phyloP scores from a whole-genome alignment of 2,113 vertebrate species.

The Rhea pennata region DNA sequence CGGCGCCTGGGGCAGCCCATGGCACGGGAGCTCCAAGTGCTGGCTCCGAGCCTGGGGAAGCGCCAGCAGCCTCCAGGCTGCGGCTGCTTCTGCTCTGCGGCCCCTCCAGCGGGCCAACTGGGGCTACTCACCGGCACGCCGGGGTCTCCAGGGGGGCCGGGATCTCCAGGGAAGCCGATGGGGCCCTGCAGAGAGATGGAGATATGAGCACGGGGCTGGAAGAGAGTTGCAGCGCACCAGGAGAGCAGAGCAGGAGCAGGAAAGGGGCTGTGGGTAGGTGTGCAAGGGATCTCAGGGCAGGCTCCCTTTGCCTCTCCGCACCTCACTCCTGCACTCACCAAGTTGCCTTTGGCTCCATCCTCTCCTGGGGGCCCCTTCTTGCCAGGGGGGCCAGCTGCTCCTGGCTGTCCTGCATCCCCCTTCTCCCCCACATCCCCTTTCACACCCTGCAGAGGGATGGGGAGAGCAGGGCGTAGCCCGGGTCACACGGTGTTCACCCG shows the following conservation, averaged over 20 bases:
- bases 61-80: not conserved
- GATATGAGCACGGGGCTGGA: accelerated
- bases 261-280: too few relatives aligned
- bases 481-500: not conserved
- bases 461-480: not conserved
- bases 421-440: conserved; percentile 91
- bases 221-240: not conserved
- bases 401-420: conserved; percentile 85
- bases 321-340: conserved; percentile 73
- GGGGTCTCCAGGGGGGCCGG: conserved; percentile 84
- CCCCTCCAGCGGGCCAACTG: not conserved
- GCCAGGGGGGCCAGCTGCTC: conserved; percentile 87
- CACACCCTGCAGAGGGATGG: conserved; percentile 76
- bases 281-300: accelerated
- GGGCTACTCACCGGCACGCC: conserved; percentile 79
- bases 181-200: conserved; percentile 78
- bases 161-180: conserved; percentile 84
- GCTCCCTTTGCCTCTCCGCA: accelerated
- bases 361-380: conserved; percentile 88
- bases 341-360: conserved; percentile 89
- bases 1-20: not conserved
- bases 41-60: not conserved
- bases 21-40: accelerated
- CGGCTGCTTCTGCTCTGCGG: not conserved
- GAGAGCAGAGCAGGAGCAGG: not conserved